A percentile compares a stretch with the other conserved stretches of the same genome.
These are phyloP conservation scores for Euphonia xanthogaster DNA, from an alignment of 2,797 vertebrate species.

Conservation along the genomic window DNA sequence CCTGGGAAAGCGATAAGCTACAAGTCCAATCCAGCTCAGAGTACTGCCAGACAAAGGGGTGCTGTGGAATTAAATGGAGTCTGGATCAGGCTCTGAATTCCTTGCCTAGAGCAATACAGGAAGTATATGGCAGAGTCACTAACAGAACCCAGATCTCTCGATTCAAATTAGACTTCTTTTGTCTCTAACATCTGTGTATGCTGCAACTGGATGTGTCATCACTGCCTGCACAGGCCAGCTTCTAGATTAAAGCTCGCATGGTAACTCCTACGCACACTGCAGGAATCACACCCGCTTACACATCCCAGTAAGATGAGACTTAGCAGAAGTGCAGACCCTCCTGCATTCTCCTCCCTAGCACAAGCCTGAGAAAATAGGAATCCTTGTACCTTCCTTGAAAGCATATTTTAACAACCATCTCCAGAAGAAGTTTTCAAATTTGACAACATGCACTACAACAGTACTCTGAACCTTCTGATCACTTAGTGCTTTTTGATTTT, in stretches of 20 bases:
- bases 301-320: neutral
- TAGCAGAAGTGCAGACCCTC: neutral
- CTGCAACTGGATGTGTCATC: constrained; percentile 1
- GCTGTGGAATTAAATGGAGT: neutral
- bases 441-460: neutral
- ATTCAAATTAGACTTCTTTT: constrained; percentile 38
- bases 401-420: neutral
- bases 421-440: neutral
- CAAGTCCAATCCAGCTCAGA: neutral
- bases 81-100: neutral
- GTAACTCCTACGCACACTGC: neutral
- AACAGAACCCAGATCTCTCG: constrained; percentile 46
- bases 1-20: neutral
- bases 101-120: constrained; percentile 47
- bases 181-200: constrained; percentile 24
- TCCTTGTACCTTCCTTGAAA: neutral
- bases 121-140: constrained; percentile 38
- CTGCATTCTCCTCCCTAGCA: neutral
- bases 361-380: neutral
- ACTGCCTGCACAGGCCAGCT: neutral
- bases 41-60: neutral
- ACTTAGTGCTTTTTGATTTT: neutral
- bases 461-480: neutral
- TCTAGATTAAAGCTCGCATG: neutral
- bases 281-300: neutral